Base-by-base conservation (phyloP, 2,888 invertebrate species). In the Gandaritis pyraliata region DNA sequence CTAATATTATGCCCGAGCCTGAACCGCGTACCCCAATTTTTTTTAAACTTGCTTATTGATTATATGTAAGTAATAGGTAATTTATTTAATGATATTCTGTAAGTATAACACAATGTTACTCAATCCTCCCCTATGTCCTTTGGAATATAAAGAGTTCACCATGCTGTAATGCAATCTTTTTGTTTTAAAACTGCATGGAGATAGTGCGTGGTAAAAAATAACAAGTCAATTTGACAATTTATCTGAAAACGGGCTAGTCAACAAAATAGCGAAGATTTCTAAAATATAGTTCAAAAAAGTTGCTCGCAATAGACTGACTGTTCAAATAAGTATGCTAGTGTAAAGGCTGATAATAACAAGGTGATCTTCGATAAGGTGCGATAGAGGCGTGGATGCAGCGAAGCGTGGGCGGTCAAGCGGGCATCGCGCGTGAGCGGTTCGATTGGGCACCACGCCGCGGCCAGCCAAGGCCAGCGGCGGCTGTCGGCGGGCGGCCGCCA, bases 401-500 rank as follows among this genome's bases (percentile, higher is more conserved):
- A 11, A 57, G 43, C 55, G 66, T 45, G 58, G 58, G 49, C 54
- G 68, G 71, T 64, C 61, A 58, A 62, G 62, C 63, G 63, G 61
- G 67, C 43, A 55, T 45, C 60, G 66, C 65, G 65, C 62, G 63
- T 53, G 62, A 51, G 58, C 52, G 45, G 61, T 64, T 69, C 66
- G 68, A 61, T 66, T 60, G 75, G 73, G 72, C 71, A 68, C 69
- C 51, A 65, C 68, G 72, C 64, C 72, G 73, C 77, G 76, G 76
- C 70, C 81, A 67, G 77, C 81, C 88, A 87, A 86, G 88, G 88
- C 56, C 64, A 61, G 78, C 85, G 76, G 65, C 64, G 73, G 76
- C 73, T 83, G 87, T 83, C 78, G 86, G 84, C 83, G 82, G 80
- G 80, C 84, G 82, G 85, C 80, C 82, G 73, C 82, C 80, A 76